Base-by-base conservation (phyloP, 1,140 invertebrate species). In the Drosophila mayri region DNA sequence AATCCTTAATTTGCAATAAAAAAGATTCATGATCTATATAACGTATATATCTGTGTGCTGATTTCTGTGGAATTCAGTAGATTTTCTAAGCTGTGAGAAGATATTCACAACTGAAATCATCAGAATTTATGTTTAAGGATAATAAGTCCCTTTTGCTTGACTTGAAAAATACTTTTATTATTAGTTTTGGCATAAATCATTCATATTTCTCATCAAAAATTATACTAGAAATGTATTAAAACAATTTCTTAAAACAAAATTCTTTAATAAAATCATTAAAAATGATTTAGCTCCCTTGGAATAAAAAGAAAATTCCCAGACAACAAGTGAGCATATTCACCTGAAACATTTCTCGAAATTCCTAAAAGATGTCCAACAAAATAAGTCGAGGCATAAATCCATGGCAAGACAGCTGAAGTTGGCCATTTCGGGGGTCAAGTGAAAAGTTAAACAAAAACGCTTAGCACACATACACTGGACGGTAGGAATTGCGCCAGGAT, bases 381-480 rank as follows among this genome's bases (percentile, higher is more conserved):
- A 55, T 35, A 1, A 49, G 11, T 6, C n/a, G 20, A 28, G 35
- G 52, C 52, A 72, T 71, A 59, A 71, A 71, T 71, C 44, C 66
- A 18, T 37, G 38, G 49, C 59, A 25, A 37, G 63, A 49, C 59
- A 49, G 43, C 74, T 77, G 47, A 68, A 77, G 74, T 49, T 67
- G 43, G 63, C 55, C 74, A 64, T 68, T 73, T 68, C 55, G 54
- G 35, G 71, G 81, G 81, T 84, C 81, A 83, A 83, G 76, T 84
- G 76, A 63, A 76, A 83, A 84, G 76, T 83, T 83, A 76, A 79
- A 75, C 81, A 84, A 84, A 84, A 79, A 83, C 71, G 81, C 61
- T 83, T 84, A 79, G 60, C 68, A 25, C 35, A 18, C 52, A 46
- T 38, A 72, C 49, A 60, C 40, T 28, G 47, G 50, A 12, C 16